Evolutionary conservation across 1,140 invertebrate genomes (phyloP).

Genomic region (Melanaphis sacchari): DNA sequence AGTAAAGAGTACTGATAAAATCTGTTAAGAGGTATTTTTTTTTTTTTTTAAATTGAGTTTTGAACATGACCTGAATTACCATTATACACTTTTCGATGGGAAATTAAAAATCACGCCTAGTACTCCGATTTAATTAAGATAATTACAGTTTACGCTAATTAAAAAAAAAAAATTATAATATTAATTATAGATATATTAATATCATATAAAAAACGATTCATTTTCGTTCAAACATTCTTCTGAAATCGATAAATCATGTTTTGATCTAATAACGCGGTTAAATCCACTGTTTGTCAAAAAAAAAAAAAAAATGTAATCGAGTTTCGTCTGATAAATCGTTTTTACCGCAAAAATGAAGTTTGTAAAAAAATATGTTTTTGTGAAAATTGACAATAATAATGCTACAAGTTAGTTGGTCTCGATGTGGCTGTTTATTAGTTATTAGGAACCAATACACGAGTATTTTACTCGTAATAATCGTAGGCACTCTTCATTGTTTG

Average conservation of each 20-base stretch:
- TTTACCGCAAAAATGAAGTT: neutral
- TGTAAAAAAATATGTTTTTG: neutral
- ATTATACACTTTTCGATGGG: neutral
- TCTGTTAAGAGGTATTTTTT: neutral
- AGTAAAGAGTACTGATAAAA: neutral
- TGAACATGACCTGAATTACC: neutral
- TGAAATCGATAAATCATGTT: neutral
- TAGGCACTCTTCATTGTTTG: neutral
- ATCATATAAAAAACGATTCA: neutral
- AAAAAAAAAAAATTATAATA: neutral
- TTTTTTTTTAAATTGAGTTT: conserved; percentile 30
- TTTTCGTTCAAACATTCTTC: neutral
- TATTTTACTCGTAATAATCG: neutral
- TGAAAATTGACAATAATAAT: neutral
- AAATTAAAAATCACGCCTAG: neutral
- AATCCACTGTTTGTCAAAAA: neutral
- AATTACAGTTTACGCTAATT: neutral
- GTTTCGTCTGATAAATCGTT: neutral
- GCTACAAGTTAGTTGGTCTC: neutral
- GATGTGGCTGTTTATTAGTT: neutral
- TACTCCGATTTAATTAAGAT: neutral
- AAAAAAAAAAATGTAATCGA: neutral
- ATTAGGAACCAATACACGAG: neutral
- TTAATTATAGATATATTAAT: neutral
- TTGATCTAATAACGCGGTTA: neutral